Conservation (phyloP, 2,888 invertebrate species). For the Drosophila maculinotata region DNA sequence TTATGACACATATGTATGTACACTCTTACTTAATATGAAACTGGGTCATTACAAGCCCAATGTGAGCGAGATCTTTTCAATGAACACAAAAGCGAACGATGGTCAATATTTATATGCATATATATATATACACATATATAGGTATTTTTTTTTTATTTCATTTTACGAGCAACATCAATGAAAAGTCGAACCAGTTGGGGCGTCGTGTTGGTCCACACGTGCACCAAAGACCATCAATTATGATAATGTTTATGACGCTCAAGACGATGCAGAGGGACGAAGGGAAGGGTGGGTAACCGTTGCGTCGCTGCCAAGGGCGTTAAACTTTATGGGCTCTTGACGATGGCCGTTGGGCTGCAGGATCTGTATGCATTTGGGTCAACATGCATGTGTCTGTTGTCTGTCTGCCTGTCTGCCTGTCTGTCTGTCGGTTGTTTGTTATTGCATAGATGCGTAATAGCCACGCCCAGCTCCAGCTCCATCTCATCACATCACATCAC, state of each 20-base stretch:
- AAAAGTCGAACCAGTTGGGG: constrained; percentile 59
- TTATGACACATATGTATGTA: constrained; percentile 60
- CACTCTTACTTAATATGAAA: constrained; percentile 66
- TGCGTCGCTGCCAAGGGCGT: constrained; percentile 53
- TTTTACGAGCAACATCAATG: constrained; percentile 50
- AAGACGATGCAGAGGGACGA: constrained; percentile 11
- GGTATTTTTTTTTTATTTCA: constrained; percentile 12
- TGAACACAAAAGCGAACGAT: constrained; percentile 45
- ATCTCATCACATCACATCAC: constrained; percentile 30
- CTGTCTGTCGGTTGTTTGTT: too few relatives aligned
- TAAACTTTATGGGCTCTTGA: constrained; percentile 31
- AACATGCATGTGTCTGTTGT: constrained; percentile 20
- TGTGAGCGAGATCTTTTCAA: constrained; percentile 55
- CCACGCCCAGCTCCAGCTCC: constrained; percentile 44
- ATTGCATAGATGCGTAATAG: constrained; percentile 44
- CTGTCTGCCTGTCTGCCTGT: too few relatives aligned
- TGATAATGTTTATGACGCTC: constrained; percentile 31
- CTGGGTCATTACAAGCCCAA: constrained; percentile 69
- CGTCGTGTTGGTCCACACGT: constrained; percentile 51
- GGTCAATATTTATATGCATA: constrained; percentile 51
- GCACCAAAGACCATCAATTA: constrained; percentile 42
- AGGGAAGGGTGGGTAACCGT: too few relatives aligned
- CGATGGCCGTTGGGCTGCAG: constrained; percentile 34
- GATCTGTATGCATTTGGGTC: constrained; percentile 52
- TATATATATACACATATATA: constrained; percentile 8